Base-by-base conservation (phyloP, 2,797 vertebrate species). In the Falco rusticolus region DNA sequence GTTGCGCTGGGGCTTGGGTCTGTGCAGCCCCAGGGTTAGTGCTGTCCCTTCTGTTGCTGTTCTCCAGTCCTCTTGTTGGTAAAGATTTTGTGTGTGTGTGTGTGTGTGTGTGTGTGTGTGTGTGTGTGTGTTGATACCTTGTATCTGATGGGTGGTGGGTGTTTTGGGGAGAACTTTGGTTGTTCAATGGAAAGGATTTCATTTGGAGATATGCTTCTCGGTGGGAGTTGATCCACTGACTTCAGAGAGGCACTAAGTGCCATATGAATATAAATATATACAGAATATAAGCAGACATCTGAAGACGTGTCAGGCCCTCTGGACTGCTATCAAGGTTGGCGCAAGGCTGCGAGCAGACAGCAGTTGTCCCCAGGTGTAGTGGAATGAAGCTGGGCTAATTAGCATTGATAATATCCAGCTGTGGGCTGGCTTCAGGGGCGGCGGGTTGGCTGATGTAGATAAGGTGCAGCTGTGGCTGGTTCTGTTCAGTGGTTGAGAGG, bases 161-260 rank as follows among this genome's bases (percentile, higher is more conserved):
- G 37, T 77, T 88, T 56, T 53, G 53, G 50, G 53, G 64, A 74
- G n/a, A 26, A 7, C 16, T 61, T 41, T 50, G 21, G 8, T 24
- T 39, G 13, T 25, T 41, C 59, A 21, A 2, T 5, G 13, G 24
- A 22, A 77, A 66, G 15, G 21, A 31, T 39, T 90, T 83, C 0
- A 0, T 26, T 43, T 19, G 48, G 60, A 77, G 16, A 69, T 26
- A 9, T 0, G 1, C 3, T 6, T 69, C 6, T 20, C 2, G 16
- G 8, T 29, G 14, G 13, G n/a, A 60, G 13, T 39, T 9, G 16
- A 16, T 69, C 64, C 26, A 10, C 6, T 28, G 64, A 63, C 26
- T 80, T 80, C 29, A 20, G 34, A 63, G 69, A 69, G 39, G 33
- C 33, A 34, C 3, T 24, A 39, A 29, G 6, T n/a, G 15, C 26